Conservation (phyloP, 2,888 invertebrate species). For the Lochmaea crataegi region DNA sequence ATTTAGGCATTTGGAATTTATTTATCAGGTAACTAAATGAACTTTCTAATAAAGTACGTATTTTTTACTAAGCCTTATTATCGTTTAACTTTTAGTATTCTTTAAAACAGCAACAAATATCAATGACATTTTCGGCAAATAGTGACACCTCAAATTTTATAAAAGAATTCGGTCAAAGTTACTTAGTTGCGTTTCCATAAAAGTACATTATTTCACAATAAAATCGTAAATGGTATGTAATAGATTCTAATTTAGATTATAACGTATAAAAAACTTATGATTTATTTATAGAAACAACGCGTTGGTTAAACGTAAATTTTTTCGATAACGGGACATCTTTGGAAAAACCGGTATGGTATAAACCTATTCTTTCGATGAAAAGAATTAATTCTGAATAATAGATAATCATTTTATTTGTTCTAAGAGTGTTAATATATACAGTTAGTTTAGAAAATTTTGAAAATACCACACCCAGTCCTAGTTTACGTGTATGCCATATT, state of each 20-base stretch:
- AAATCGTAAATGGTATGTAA: neutral
- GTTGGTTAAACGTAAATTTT: constrained; percentile 36
- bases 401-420: neutral
- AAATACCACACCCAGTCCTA: constrained; percentile 21
- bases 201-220: constrained; percentile 1
- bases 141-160: constrained; percentile 20
- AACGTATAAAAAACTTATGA: constrained; percentile 8
- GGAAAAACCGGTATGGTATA: constrained; percentile 35
- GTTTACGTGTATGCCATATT: constrained; percentile 1
- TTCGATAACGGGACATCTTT: constrained; percentile 44
- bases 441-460: constrained; percentile 12
- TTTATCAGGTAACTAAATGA: constrained; percentile 22
- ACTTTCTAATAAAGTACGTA: constrained; percentile 9
- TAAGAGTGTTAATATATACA: constrained; percentile 17
- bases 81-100: neutral
- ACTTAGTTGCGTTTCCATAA: neutral
- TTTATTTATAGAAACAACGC: constrained; percentile 48
- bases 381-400: neutral
- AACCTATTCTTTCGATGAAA: constrained; percentile 10
- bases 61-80: neutral
- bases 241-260: neutral
- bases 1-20: constrained; percentile 17
- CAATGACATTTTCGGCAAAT: constrained; percentile 31
- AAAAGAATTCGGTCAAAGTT: constrained; percentile 17
- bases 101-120: constrained; percentile 19